phyloP scores from a whole-genome alignment of 2,888 invertebrate genomes.

The Drosophila pseudotakahashii region DNA sequence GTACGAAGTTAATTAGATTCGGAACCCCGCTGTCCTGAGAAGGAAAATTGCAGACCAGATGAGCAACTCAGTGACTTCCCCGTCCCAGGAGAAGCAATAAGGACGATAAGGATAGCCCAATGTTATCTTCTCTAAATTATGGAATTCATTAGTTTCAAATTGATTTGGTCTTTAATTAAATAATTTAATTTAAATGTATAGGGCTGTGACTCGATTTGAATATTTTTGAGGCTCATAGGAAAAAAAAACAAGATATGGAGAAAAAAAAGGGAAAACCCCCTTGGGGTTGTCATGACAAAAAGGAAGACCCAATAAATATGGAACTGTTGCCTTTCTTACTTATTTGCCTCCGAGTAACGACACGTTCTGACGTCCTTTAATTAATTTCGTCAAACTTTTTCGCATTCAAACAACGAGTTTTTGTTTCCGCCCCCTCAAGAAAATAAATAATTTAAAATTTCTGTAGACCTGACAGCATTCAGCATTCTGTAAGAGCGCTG shows the following conservation, averaged over 20 bases:
- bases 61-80: not conserved
- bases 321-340: not conserved
- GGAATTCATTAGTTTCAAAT: slow-evolving; percentile 8
- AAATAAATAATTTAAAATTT: slow-evolving; percentile 28
- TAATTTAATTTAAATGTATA: no score
- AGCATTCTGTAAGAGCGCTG: not conserved
- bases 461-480: slow-evolving; percentile 3
- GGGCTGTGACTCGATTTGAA: slow-evolving; percentile 11
- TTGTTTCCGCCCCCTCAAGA: not conserved
- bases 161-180: slow-evolving; percentile 2
- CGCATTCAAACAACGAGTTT: slow-evolving; percentile 21
- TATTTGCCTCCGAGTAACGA: not conserved
- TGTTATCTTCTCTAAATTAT: slow-evolving; percentile 9
- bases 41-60: slow-evolving; percentile 5
- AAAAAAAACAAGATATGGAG: not conserved
- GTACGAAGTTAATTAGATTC: slow-evolving; percentile 34
- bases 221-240: not conserved
- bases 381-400: slow-evolving; percentile 32
- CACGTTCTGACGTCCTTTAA: slow-evolving; percentile 21
- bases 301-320: not conserved
- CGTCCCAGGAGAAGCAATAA: no score
- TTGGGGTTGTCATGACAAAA: slow-evolving; percentile 6
- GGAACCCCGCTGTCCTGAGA: slow-evolving; percentile 28
- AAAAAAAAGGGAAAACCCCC: not conserved
- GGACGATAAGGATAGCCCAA: not conserved